phyloP scores from a whole-genome alignment of 2,113 vertebrate genomes.

The Chamaetylas fuelleborni region DNA sequence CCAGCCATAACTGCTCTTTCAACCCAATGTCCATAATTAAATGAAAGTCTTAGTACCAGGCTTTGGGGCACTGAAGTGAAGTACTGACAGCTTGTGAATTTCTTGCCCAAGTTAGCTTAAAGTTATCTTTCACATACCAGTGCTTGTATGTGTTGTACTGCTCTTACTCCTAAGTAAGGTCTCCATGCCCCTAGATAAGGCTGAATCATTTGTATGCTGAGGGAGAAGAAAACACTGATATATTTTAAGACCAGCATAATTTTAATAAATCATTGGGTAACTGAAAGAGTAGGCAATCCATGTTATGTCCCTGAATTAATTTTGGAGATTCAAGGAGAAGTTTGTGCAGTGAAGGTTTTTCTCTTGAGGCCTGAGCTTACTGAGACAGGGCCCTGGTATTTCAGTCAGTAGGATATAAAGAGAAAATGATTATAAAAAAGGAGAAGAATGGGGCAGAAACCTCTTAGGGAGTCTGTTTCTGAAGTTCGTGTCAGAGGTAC shows the following conservation, averaged over 20 bases:
- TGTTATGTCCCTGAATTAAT: not conserved
- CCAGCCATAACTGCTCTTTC: not conserved
- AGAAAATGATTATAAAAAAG: not conserved
- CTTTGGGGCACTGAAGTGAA: not conserved
- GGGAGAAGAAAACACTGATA: not conserved
- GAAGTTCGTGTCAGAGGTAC: not conserved
- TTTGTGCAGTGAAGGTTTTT: not conserved
- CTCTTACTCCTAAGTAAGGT: not conserved
- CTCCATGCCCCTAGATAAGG: not conserved
- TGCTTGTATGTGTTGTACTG: not conserved
- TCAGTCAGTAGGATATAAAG: not conserved
- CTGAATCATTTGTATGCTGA: not conserved
- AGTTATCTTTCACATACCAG: not conserved
- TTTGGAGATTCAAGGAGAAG: not conserved
- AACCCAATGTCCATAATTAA: not conserved
- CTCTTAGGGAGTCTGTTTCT: not conserved
- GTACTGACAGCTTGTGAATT: not conserved
- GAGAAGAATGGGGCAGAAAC: not conserved
- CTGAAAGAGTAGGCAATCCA: not conserved
- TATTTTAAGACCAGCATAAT: not conserved
- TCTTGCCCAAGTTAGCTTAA: not conserved
- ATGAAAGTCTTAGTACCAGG: not conserved
- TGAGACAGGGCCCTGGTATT: not conserved
- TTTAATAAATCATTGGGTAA: not conserved
- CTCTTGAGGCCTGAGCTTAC: not conserved